Base-by-base conservation (phyloP, 2,113 vertebrate species). In the Furnarius figulus region DNA sequence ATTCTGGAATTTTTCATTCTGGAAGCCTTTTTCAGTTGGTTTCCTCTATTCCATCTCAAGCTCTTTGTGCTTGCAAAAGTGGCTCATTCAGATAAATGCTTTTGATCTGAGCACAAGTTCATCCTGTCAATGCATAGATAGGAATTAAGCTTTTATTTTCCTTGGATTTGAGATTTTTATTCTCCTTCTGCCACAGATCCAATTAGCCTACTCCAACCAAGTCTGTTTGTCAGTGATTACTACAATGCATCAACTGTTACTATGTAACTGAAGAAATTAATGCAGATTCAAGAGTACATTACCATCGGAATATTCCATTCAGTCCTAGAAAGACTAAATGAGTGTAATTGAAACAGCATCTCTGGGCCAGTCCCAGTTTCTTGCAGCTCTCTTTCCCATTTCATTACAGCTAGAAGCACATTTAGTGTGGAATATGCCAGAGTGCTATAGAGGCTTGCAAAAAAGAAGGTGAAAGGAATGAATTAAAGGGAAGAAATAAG, bases 391-490 rank as follows among this genome's bases (percentile, higher is more conserved):
- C 28, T 73, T 73, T 86, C 25, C 40, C 33, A 10, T 77, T 95
- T 88, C 72, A 24, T 56, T 92, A 55, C 73, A 74, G 15, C 42
- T 22, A 15, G 7, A 83, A 80, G 63, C 6, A 4, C 42, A 74
- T 90, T 83, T 92, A 67, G 50, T 6, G 8, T 47, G n/a, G 59
- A 88, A 85, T 70, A 92, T 13, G 50, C 55, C 73, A 88, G 44
- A 79, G 35, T 14, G 44, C n/a, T 50, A 23, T 44, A 83, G 79
- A 83, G 22, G 55, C 70, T 92, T 80, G 55, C n/a, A 62, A 89
- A 91, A 87, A 90, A 90, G 88, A 68, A 90, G 88, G 92, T 90
- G n/a, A 95, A 95, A 92, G 46, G 59, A 84, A 80, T 50, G 30
- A 92, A 90, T 90, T 84, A 86, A 94, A 88, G 12, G 55, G 50